Evolutionary conservation across 2,113 vertebrate genomes (phyloP).

Genomic region (Otis tarda): DNA sequence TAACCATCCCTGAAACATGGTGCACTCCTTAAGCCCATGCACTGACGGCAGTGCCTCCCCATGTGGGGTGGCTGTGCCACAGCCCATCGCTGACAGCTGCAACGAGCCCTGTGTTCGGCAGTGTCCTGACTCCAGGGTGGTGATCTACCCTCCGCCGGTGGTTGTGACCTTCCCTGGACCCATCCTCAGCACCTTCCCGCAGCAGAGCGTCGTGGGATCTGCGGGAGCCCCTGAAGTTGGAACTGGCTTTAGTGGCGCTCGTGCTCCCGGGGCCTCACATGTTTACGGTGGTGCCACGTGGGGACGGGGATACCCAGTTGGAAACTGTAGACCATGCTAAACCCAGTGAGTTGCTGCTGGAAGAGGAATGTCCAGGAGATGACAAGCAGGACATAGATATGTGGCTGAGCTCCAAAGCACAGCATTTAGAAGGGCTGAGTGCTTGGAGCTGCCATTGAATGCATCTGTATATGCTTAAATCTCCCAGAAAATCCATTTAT

Average conservation of each 20-base stretch:
- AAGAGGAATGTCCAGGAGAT: not conserved
- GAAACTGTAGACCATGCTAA: slow-evolving; percentile 28
- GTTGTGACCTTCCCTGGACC: slow-evolving; percentile 52
- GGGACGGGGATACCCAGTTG: not conserved
- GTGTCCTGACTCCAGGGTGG: slow-evolving; percentile 39
- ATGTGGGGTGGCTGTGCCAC: not conserved
- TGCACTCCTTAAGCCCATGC: not conserved
- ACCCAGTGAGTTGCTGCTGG: not conserved
- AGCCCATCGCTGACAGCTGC: slow-evolving; percentile 31
- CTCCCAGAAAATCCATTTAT: not conserved
- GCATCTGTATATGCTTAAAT: not conserved
- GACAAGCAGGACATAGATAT: not conserved
- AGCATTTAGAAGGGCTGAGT: not conserved
- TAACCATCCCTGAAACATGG: not conserved
- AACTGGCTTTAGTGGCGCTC: not conserved
- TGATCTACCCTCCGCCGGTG: slow-evolving; percentile 6
- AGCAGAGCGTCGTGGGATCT: slow-evolving; percentile 22
- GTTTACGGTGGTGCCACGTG: slow-evolving; percentile 25
- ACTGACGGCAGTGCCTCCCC: not conserved
- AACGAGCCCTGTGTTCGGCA: slow-evolving; percentile 38
- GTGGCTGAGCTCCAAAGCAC: not conserved
- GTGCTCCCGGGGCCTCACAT: not conserved
- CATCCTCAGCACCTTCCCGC: slow-evolving; percentile 43
- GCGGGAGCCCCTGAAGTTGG: not conserved
- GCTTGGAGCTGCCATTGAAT: not conserved